Conservation (phyloP, 2,888 invertebrate species). For the Parnassius orleans region DNA sequence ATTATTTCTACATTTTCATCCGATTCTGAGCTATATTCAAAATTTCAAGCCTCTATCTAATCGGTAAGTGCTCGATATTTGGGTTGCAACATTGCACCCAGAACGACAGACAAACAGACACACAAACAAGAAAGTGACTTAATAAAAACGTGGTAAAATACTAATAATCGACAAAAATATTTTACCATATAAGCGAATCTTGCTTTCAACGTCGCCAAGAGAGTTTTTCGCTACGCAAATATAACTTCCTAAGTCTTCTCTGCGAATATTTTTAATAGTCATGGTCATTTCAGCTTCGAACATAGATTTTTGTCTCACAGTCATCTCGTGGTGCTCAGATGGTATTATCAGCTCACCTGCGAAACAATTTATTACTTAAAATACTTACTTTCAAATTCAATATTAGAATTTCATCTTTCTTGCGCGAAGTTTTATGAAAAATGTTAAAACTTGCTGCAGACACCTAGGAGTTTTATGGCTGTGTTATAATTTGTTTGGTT, state of each 20-base stretch:
- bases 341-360: slow-evolving; percentile 91
- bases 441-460: slow-evolving; percentile 76
- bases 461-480: slow-evolving; percentile 75
- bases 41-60: too few species aligned
- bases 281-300: slow-evolving; percentile 93
- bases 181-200: slow-evolving; percentile 92
- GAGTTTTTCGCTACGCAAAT: slow-evolving; percentile 93
- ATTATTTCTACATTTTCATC: too few species aligned
- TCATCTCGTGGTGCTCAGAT: slow-evolving; percentile 90
- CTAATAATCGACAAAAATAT: slow-evolving; percentile 14
- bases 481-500: slow-evolving; percentile 75
- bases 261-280: slow-evolving; percentile 88
- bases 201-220: slow-evolving; percentile 93
- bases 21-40: too few species aligned
- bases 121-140: too few species aligned
- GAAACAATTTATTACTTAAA: slow-evolving; percentile 67
- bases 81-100: too few species aligned
- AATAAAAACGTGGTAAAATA: too few species aligned
- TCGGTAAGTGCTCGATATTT: too few species aligned
- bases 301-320: slow-evolving; percentile 85
- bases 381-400: slow-evolving; percentile 75
- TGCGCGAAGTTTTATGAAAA: slow-evolving; percentile 76
- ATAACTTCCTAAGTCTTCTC: slow-evolving; percentile 91
- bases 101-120: too few species aligned
- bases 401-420: slow-evolving; percentile 76